phyloP scores from a whole-genome alignment of 1,140 invertebrate genomes.

The Tetraneura akinire region DNA sequence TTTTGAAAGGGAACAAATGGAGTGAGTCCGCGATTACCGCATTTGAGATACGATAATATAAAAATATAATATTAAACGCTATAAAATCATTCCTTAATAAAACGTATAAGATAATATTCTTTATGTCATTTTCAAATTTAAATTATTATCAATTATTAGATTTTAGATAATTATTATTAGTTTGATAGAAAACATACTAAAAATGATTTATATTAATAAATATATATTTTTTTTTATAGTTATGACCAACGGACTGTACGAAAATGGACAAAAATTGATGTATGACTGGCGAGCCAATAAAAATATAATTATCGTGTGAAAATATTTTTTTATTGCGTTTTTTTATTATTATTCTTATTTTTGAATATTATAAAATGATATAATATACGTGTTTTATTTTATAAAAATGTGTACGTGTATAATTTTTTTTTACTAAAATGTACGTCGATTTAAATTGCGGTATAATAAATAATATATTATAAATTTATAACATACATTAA shows the following conservation, averaged over 20 bases:
- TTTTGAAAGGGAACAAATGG: constrained; percentile 33
- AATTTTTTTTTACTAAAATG: too few species aligned
- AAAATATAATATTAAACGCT: background rate
- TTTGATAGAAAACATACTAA: background rate
- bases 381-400: too few species aligned
- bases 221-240: background rate
- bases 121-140: background rate
- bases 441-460: too few species aligned
- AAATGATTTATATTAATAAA: background rate
- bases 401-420: too few species aligned
- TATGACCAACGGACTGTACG: background rate
- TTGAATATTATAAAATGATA: too few species aligned
- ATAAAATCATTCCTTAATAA: too few species aligned
- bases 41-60: too few species aligned
- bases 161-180: background rate
- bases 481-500: too few species aligned
- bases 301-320: background rate
- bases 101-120: background rate
- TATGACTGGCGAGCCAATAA: background rate
- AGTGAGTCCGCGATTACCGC: too few species aligned
- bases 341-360: too few species aligned
- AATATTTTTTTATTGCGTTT: background rate
- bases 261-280: background rate
- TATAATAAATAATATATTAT: too few species aligned
- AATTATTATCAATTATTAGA: background rate